Conservation (phyloP, 2,797 vertebrate genomes). For the Spinus olivaceus region DNA sequence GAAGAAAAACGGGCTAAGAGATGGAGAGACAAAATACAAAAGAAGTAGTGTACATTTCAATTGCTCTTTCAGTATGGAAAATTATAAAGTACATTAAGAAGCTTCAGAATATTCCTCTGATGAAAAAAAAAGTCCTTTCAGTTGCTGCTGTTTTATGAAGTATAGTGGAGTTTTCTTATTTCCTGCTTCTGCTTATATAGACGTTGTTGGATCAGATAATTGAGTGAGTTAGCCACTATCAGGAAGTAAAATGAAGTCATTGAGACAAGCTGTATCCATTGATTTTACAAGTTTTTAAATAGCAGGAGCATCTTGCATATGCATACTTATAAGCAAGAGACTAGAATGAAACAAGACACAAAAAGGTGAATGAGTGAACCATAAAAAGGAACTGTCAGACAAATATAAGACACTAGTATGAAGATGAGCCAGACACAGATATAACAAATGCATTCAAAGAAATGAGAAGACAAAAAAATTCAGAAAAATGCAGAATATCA, state of each 20-base stretch:
- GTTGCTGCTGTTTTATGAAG: background rate
- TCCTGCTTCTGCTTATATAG: background rate
- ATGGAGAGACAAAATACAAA: background rate
- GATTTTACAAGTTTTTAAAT: background rate
- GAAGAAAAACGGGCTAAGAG: background rate
- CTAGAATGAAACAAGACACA: background rate
- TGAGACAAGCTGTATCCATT: background rate
- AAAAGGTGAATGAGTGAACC: background rate
- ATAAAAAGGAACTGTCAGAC: background rate
- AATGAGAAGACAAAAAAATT: rapidly evolving
- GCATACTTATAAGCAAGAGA: background rate
- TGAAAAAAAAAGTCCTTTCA: background rate
- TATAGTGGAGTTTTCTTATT: rapidly evolving
- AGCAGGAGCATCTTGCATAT: background rate
- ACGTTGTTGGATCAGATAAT: background rate
- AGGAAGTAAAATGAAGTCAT: background rate
- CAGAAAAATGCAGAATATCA: background rate
- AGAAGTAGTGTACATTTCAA: background rate
- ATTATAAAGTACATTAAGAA: background rate
- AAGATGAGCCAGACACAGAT: background rate
- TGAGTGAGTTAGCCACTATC: background rate
- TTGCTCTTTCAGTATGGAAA: background rate
- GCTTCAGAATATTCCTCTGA: background rate
- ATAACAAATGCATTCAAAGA: background rate
- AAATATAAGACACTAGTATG: background rate